Base-by-base conservation (phyloP, 2,113 vertebrate species). In the Eptesicus fuscus region DNA sequence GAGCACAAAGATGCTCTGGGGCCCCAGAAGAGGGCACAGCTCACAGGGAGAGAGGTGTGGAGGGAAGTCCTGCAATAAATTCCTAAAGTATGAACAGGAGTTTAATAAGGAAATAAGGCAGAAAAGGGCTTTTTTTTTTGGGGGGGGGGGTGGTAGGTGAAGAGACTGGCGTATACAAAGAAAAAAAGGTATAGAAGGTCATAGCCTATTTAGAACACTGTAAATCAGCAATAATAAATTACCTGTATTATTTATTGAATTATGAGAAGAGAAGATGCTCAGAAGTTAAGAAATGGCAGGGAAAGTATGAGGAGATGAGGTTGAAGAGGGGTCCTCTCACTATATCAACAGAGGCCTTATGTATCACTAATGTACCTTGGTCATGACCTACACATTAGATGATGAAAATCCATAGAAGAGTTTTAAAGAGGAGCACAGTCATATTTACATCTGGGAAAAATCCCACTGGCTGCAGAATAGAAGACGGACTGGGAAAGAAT, bases 211-310 rank as follows among this genome's bases (percentile, higher is more conserved):
- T 70, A 44, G 16, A 85, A 28, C 6, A 30, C 30, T 4, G 0
- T 56, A 53, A 53, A 61, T 88, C 65, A 69, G 32, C 76, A 82
- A 18, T 35, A 35, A 92, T 63, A 77, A 63, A 14, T 56, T 49
- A 86, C 22, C 67, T 69, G 35, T 71, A 17, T 65, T n/a, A 32
- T 65, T 65, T 65, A 32, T n/a, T n/a, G 63, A n/a, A 65, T 65
- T 65, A n/a, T 65, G 30, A 67, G 32, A 51, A 32, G 73, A 89
- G 56, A 59, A 25, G 23, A 44, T 5, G 40, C 56, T 40, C 90
- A 51, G 89, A 94, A 73, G 47, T 17, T 18, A 40, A 85, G 37
- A 94, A 86, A 91, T 70, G 49, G 0, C 56, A 51, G 61, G 9
- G 40, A 63, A 42, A 5, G 13, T 44, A 30, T 49, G 61, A 47